Evolutionary conservation across 2,888 invertebrate species (phyloP), one percentile per base, ranked within the genome.

Genomic region (Actias luna): DNA sequence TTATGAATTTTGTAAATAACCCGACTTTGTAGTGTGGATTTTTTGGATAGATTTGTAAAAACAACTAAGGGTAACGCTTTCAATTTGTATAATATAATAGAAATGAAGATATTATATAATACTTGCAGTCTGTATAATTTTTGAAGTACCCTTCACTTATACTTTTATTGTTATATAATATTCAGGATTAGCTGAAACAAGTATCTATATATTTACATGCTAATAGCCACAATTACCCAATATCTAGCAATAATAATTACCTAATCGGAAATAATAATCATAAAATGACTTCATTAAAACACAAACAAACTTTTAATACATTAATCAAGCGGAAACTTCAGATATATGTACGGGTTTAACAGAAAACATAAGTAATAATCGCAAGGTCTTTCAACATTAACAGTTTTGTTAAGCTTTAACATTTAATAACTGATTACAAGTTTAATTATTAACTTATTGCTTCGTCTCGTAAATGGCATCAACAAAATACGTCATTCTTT

Each of bases 231-330:
- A 22, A 50, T 50, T 50, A 50, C 22, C 22, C 46, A 50, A 50
- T 22, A 50, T 50, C 12, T 50, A 50, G 12, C 25, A 50, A 25
- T 46, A 46, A 22, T 46, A 3, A 46, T 50, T 50, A 50, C 29
- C 7, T n/a, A n/a, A 55, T 55, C 55, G 55, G 55, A 55, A 55
- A 22, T 55, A 55, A 55, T 55, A 55, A n/a, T 55, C 55, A 55
- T 55, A 29, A 55, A 29, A 50, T 50, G 46, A 50, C 18, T 29
- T 29, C n/a, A 55, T 55, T 55, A 29, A n/a, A 25, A 25, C n/a
- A 25, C 25, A 12, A 25, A 50, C 18, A 55, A 16, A 29, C 29
- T 29, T 16, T 1, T 55, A 29, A 29, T 55, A 29, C 29, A 52
- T 52, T 52, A 29, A 55, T 55, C n/a, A 16, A 55, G n/a, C 29